Percentiles rank a stretch among this genome's conserved stretches.
phyloP scores from a whole-genome alignment of 2,797 vertebrate species.

The Sebastolobus altivelis region DNA sequence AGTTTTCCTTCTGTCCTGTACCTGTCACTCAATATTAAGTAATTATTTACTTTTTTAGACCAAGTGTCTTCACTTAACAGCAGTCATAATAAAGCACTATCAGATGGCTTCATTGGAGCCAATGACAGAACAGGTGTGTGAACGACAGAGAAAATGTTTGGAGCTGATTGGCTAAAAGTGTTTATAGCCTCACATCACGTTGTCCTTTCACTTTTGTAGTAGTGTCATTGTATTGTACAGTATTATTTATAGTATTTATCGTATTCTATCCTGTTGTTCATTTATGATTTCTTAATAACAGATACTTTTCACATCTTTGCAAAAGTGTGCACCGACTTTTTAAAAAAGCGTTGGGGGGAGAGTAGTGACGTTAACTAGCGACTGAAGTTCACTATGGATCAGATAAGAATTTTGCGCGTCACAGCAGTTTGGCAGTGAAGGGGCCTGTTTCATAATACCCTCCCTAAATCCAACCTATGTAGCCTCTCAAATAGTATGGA shows the following conservation, averaged over 20 bases:
- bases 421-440: conserved; percentile 43
- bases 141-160: conserved; percentile 5
- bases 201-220: background rate
- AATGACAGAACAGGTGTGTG: conserved; percentile 45
- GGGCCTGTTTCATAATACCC: conserved; percentile 46
- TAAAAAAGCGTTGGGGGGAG: background rate
- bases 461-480: background rate
- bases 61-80: conserved; percentile 2
- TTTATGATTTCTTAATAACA: background rate
- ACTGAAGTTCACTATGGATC: conserved; percentile 75
- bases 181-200: conserved; percentile 4
- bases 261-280: background rate
- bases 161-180: conserved; percentile 25
- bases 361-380: conserved; percentile 62
- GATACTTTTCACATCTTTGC: background rate
- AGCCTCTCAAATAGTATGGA: background rate
- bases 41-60: conserved; percentile 29
- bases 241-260: background rate
- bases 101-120: conserved; percentile 40
- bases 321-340: background rate
- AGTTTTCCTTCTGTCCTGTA: background rate
- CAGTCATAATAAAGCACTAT: conserved; percentile 20
- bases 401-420: conserved; percentile 77
- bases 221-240: background rate
- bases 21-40: conserved; percentile 11